Evolutionary conservation across 1,140 invertebrate species (phyloP).

Genomic region (Drosophila parabipectinata): DNA sequence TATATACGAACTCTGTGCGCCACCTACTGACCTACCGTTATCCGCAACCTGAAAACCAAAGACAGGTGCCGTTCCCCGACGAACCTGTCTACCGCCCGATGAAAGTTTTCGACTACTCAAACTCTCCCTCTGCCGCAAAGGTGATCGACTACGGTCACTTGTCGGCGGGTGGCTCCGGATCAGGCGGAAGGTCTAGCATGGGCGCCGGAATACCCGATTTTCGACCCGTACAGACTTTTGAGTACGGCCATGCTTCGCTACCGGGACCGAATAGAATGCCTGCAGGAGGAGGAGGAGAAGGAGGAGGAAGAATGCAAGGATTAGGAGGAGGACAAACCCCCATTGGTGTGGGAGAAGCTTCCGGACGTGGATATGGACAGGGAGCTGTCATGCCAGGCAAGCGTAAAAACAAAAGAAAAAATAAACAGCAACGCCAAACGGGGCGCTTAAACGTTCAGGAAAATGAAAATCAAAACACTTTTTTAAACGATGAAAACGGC

Average conservation of each 20-base stretch:
- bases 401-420: slow-evolving; percentile 50
- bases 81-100: slow-evolving; percentile 69
- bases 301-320: background rate
- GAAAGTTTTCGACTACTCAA: slow-evolving; percentile 82
- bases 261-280: background rate
- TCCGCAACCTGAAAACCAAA: slow-evolving; percentile 23
- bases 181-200: background rate
- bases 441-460: slow-evolving; percentile 26
- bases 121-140: slow-evolving; percentile 85
- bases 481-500: background rate
- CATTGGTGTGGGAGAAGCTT: background rate
- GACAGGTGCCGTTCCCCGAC: slow-evolving; percentile 35
- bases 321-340: too few species aligned
- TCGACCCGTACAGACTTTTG: slow-evolving; percentile 86
- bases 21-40: slow-evolving; percentile 11
- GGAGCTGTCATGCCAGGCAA: slow-evolving; percentile 12
- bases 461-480: slow-evolving; percentile 20
- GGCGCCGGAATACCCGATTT: slow-evolving; percentile 43
- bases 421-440: slow-evolving; percentile 33
- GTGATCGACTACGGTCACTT: slow-evolving; percentile 91
- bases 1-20: slow-evolving; percentile 28
- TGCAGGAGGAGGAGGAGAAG: slow-evolving; percentile 8
- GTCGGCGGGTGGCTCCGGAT: slow-evolving; percentile 30
- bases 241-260: slow-evolving; percentile 86
- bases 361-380: background rate